phyloP scores from a whole-genome alignment of 2,888 invertebrate genomes.

The Tolmerus cingulatus region DNA sequence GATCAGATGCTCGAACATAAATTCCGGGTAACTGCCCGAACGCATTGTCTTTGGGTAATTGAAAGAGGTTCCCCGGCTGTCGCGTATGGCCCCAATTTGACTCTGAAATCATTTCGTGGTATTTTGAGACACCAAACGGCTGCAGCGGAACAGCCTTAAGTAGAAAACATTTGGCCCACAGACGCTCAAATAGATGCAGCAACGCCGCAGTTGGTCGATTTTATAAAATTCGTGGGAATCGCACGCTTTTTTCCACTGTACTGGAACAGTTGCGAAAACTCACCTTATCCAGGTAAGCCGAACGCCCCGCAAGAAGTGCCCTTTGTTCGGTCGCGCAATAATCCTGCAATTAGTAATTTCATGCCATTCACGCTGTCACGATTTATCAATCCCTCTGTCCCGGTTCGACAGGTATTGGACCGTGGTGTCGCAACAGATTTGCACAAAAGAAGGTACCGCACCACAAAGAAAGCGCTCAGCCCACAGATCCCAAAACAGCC shows the following conservation, averaged over 20 bases:
- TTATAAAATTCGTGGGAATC: not conserved
- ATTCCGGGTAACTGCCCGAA: constrained; percentile 18
- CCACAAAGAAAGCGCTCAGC: not conserved
- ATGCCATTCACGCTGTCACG: constrained; percentile 3
- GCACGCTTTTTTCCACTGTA: not conserved
- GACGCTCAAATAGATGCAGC: constrained; percentile 1
- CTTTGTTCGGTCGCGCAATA: not conserved
- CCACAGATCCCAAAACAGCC: constrained; percentile 4
- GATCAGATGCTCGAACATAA: constrained; percentile 30
- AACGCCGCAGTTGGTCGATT: not conserved
- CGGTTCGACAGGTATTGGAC: constrained; percentile 1
- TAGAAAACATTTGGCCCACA: constrained; percentile 33
- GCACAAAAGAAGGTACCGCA: constrained; percentile 7
- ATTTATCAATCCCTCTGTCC: not conserved
- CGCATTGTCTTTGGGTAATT: constrained; percentile 14
- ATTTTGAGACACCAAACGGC: constrained; percentile 2
- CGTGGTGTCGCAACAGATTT: constrained; percentile 1
- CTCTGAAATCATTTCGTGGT: constrained; percentile 28
- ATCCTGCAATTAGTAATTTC: constrained; percentile 21
- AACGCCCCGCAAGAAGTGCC: not conserved
- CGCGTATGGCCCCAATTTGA: constrained; percentile 19
- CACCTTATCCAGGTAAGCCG: not conserved
- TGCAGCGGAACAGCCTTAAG: constrained; percentile 10
- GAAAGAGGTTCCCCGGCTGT: not conserved
- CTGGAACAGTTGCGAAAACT: not conserved